Conservation (phyloP, 2,797 vertebrate species). For the Microcaecilia unicolor region DNA sequence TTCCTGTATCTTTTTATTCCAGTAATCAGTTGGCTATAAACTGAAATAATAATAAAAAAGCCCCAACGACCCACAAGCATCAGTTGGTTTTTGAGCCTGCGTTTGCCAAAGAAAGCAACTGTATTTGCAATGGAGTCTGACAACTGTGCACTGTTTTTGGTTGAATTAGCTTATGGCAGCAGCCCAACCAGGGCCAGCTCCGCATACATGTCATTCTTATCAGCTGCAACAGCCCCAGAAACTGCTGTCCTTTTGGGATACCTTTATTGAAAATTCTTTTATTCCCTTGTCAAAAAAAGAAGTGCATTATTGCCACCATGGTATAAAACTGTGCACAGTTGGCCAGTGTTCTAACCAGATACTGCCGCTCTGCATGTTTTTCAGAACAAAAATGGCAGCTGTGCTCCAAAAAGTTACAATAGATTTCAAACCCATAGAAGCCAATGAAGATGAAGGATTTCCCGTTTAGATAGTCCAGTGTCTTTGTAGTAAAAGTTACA, state of each 20-base stretch:
- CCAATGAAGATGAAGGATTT: too few relatives aligned
- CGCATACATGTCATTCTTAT: slow-evolving; percentile 21
- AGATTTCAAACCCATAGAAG: too few relatives aligned
- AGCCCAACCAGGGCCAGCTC: background rate
- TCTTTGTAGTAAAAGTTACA: too few relatives aligned
- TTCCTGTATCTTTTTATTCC: slow-evolving; percentile 4
- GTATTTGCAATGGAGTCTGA: slow-evolving; percentile 23
- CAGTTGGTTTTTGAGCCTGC: background rate
- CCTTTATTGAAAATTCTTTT: slow-evolving; percentile 4
- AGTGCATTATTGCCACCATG: slow-evolving; percentile 22
- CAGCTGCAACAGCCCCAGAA: slow-evolving; percentile 29
- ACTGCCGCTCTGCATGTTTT: too few relatives aligned
- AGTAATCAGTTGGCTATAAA: slow-evolving; percentile 1
- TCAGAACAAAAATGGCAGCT: too few relatives aligned
- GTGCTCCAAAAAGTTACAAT: too few relatives aligned
- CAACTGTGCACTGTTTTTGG: slow-evolving; percentile 2
- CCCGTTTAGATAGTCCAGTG: too few relatives aligned
- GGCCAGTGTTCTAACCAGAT: too few relatives aligned
- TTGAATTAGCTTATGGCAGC: slow-evolving; percentile 9
- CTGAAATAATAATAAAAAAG: background rate
- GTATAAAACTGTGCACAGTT: slow-evolving; percentile 12
- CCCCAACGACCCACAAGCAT: background rate
- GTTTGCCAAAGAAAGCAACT: slow-evolving; percentile 28
- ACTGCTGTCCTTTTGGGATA: slow-evolving; percentile 20
- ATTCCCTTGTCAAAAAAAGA: slow-evolving; percentile 45